phyloP scores from a whole-genome alignment of 1,140 invertebrate species.

The Euura lappo region DNA sequence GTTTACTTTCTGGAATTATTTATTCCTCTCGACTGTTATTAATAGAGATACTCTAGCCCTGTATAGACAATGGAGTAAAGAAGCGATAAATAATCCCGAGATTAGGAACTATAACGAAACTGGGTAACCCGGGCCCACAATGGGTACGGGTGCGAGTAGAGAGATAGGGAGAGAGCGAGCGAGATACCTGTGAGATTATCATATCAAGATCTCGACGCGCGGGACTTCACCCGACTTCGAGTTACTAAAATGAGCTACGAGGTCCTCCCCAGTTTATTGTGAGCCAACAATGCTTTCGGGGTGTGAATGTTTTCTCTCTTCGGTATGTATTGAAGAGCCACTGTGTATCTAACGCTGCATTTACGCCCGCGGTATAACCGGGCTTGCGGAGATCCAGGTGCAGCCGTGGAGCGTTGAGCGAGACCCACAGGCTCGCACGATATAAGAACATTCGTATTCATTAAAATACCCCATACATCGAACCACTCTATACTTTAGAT shows the following conservation, averaged over 20 bases:
- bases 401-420: not conserved
- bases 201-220: not conserved
- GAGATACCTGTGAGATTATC: not conserved
- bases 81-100: not conserved
- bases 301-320: not conserved
- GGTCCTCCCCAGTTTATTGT: not conserved
- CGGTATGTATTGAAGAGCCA: too few relatives aligned
- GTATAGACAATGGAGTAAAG: not conserved
- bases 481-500: too few relatives aligned
- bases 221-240: not conserved
- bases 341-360: too few relatives aligned
- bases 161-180: not conserved
- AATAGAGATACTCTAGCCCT: too few relatives aligned
- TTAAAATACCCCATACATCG: not conserved
- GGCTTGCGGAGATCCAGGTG: not conserved
- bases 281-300: not conserved
- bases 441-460: not conserved
- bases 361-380: too few relatives aligned
- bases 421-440: not conserved
- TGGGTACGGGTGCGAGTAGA: not conserved
- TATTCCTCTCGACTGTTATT: too few relatives aligned
- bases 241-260: conserved; percentile 1
- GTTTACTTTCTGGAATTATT: too few relatives aligned
- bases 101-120: conserved; percentile 1
- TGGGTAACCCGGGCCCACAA: not conserved